A percentile compares a stretch with the other conserved stretches of the same genome.
Evolutionary conservation across 2,888 invertebrate species (phyloP).

Genomic region (Tachina grossa): DNA sequence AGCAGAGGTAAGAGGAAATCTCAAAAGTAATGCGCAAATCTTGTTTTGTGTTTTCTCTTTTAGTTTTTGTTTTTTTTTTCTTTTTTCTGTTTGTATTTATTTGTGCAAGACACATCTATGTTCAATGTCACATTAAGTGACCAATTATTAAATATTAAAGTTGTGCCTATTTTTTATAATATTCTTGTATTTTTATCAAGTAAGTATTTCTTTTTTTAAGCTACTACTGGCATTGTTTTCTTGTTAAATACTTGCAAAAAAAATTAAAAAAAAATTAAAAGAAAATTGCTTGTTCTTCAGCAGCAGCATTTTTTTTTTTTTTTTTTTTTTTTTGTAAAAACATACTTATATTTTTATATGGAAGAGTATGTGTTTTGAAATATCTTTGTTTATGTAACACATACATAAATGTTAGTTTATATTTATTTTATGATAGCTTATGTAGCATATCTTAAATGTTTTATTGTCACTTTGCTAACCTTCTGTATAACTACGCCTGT

Average conservation of each 20-base stretch:
- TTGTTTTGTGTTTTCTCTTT: constrained; percentile 30
- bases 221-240: constrained; percentile 44
- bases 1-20: constrained; percentile 4
- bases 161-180: constrained; percentile 55
- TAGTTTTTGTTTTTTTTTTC: not conserved
- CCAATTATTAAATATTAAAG: constrained; percentile 72
- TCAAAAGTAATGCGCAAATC: constrained; percentile 33
- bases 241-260: constrained; percentile 27
- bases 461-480: constrained; percentile 36
- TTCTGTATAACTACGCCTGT: not conserved
- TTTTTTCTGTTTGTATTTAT: constrained; percentile 26
- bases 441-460: constrained; percentile 62
- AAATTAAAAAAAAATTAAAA: constrained; percentile 10
- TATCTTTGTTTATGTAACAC: constrained; percentile 16
- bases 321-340: constrained; percentile 9
- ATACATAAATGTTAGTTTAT: not conserved
- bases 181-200: constrained; percentile 34
- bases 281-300: constrained; percentile 54
- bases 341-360: not conserved
- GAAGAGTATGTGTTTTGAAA: not conserved
- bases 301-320: constrained; percentile 54
- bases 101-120: constrained; percentile 64
- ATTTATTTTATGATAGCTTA: constrained; percentile 48
- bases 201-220: constrained; percentile 40
- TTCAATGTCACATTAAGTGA: constrained; percentile 71